phyloP scores from a whole-genome alignment of 2,113 vertebrate species.

The Beaufortia kweichowensis region DNA sequence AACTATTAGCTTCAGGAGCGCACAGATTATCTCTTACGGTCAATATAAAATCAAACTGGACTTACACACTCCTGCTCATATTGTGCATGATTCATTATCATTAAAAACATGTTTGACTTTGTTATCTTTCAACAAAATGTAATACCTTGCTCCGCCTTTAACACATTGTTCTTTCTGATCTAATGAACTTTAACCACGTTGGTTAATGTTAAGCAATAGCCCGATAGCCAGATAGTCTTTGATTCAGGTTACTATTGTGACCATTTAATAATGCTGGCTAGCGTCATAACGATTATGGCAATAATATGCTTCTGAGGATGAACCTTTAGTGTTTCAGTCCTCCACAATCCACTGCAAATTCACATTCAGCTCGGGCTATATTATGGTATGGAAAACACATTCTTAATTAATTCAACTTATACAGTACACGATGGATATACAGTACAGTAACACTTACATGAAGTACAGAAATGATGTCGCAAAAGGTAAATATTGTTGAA shows the following conservation, averaged over 20 bases:
- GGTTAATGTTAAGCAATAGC: neutral
- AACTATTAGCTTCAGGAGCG: constrained; percentile 16
- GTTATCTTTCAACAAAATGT: neutral
- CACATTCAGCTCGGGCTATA: neutral
- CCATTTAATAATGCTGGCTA: neutral
- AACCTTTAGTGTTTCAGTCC: neutral
- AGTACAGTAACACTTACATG: too few species aligned
- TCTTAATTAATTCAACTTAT: neutral
- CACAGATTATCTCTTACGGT: constrained; percentile 3
- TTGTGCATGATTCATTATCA: neutral
- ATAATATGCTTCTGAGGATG: neutral
- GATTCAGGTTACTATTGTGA: too few species aligned
- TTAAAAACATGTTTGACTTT: neutral
- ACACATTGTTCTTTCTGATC: too few species aligned
- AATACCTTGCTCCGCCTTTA: neutral
- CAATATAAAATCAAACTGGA: neutral
- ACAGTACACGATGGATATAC: too few species aligned
- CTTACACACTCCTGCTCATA: neutral
- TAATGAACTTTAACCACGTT: too few species aligned
- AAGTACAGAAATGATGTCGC: neutral
- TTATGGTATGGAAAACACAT: neutral
- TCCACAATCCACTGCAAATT: neutral
- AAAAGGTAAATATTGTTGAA: neutral
- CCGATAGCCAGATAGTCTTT: too few species aligned
- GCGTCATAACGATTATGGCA: neutral